A percentile compares a stretch with the other conserved stretches of the same genome.
Evolutionary conservation across 2,113 vertebrate genomes (phyloP).

Genomic region (Origma solitaria): DNA sequence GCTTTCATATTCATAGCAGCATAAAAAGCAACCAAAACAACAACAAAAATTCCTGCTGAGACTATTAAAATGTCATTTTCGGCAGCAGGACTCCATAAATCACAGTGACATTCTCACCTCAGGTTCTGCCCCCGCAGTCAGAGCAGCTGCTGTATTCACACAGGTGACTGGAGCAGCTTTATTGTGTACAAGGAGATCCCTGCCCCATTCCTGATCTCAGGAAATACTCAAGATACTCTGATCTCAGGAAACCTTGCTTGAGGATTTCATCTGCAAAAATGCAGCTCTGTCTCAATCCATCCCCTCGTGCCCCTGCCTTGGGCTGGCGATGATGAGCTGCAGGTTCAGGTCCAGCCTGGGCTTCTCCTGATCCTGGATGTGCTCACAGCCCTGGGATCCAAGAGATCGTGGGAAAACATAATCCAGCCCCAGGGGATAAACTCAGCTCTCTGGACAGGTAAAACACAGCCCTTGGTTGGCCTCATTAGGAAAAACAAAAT

Average conservation of each 20-base stretch:
- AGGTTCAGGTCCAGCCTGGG: background rate
- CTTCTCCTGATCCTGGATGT: background rate
- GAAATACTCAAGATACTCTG: background rate
- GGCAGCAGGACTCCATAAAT: conserved; percentile 21
- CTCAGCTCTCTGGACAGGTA: background rate
- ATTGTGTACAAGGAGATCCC: background rate
- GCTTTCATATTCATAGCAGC: background rate
- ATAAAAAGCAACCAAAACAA: background rate
- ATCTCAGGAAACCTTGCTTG: background rate
- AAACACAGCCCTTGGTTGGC: background rate
- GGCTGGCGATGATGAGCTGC: background rate
- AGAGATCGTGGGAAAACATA: background rate
- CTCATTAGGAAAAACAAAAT: background rate
- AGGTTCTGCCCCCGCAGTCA: background rate
- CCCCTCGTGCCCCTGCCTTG: background rate
- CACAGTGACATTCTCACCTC: background rate
- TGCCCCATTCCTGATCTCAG: accelerated
- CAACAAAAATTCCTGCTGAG: background rate
- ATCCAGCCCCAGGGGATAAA: background rate
- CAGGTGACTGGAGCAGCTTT: background rate
- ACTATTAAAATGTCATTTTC: conserved; percentile 13
- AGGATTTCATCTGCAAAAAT: background rate
- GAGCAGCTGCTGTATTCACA: background rate
- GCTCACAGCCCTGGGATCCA: background rate
- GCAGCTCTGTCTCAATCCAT: accelerated